phyloP scores from a whole-genome alignment of 2,797 vertebrate species.

The Protonibea diacanthus region DNA sequence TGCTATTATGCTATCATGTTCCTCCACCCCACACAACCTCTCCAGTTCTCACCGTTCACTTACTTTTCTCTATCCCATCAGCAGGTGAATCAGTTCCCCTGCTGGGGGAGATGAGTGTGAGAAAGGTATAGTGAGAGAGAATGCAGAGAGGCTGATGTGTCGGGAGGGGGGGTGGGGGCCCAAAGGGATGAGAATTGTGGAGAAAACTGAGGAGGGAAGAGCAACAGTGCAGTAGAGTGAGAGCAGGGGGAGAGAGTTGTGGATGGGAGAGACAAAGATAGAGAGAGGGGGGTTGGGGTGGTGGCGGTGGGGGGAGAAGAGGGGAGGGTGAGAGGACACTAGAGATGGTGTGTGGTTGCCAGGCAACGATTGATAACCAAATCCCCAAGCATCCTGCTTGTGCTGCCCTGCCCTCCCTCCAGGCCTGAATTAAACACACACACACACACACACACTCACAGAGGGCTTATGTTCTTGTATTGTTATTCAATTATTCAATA shows the following conservation, averaged over 20 bases:
- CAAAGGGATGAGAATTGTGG: constrained; percentile 18
- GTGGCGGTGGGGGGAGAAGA: background rate
- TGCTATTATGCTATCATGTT: constrained; percentile 44
- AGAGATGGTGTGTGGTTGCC: constrained; percentile 83
- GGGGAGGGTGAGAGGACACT: constrained; percentile 64
- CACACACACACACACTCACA: constrained; percentile 22
- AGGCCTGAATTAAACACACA: constrained; percentile 64
- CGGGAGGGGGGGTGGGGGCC: background rate
- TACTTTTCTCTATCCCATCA: constrained; percentile 46
- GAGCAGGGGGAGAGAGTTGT: constrained; percentile 51
- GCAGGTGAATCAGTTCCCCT: constrained; percentile 44
- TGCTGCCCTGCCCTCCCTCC: constrained; percentile 84
- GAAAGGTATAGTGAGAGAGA: constrained; percentile 24
- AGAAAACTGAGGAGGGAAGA: constrained; percentile 35
- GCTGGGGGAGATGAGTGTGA: constrained; percentile 50
- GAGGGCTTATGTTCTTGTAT: background rate
- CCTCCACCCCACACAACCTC: constrained; percentile 16
- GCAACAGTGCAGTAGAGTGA: constrained; percentile 49
- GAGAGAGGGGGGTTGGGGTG: constrained; percentile 4
- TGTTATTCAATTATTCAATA: constrained; percentile 40
- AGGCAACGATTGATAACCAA: constrained; percentile 89
- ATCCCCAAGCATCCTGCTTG: constrained; percentile 86
- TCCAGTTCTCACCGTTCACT: constrained; percentile 44
- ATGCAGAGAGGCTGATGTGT: constrained; percentile 39
- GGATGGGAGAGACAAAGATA: constrained; percentile 67